phyloP scores from a whole-genome alignment of 2,888 invertebrate genomes.

The Gastrophysa polygoni region DNA sequence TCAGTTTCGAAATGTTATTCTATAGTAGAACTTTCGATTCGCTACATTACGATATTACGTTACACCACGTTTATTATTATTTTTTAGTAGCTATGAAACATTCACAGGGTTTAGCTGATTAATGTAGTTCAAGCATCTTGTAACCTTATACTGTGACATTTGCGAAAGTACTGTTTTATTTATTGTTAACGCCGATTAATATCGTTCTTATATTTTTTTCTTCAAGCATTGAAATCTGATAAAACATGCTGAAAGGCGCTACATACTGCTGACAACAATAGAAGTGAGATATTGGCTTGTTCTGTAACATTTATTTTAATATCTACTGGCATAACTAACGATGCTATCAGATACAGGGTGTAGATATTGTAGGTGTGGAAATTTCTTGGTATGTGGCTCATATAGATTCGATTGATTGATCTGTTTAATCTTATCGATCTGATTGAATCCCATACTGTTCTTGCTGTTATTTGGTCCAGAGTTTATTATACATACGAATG shows the following conservation, averaged over 20 bases:
- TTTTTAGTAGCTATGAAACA: background rate
- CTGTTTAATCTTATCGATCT: too few species aligned
- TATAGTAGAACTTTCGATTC: too few species aligned
- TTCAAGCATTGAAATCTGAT: slow-evolving; percentile 22
- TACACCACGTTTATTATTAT: background rate
- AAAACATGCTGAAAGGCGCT: slow-evolving; percentile 23
- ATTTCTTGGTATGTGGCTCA: too few species aligned
- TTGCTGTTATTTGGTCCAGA: too few species aligned
- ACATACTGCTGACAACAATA: slow-evolving; percentile 21
- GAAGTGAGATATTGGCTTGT: slow-evolving; percentile 25
- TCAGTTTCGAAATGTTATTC: too few species aligned
- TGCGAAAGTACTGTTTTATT: slow-evolving; percentile 26
- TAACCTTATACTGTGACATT: slow-evolving; percentile 27
- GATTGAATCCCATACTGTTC: too few species aligned
- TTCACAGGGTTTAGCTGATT: background rate
- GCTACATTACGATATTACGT: background rate
- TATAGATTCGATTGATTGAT: too few species aligned
- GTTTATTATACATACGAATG: too few species aligned
- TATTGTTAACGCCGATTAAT: slow-evolving; percentile 28
- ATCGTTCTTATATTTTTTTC: slow-evolving; percentile 25
- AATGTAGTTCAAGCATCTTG: slow-evolving; percentile 12
- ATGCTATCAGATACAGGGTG: background rate
- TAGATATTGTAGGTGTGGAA: too few species aligned
- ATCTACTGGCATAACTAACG: background rate
- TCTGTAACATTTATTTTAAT: slow-evolving; percentile 23